Conservation (phyloP, 1,140 invertebrate genomes). For the Zaprionus taronus region DNA sequence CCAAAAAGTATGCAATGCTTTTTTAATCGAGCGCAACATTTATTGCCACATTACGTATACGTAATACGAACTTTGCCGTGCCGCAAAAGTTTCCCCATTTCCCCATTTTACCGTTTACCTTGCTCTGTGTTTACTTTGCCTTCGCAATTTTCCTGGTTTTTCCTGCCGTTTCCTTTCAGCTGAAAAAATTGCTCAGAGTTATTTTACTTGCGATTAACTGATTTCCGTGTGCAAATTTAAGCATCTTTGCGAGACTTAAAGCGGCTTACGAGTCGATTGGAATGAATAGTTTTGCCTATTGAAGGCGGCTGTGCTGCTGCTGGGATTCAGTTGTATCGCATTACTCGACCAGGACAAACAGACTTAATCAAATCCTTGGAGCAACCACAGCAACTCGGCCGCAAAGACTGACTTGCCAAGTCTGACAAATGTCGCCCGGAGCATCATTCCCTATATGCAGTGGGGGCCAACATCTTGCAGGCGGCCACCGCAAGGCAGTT, state of each 20-base stretch:
- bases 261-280: conserved; percentile 1
- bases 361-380: conserved; percentile 75
- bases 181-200: conserved; percentile 45
- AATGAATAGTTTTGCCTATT: conserved; percentile 18
- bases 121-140: conserved; percentile 36
- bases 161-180: conserved; percentile 18
- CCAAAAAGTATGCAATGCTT: conserved; percentile 52
- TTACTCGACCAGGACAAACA: conserved; percentile 28
- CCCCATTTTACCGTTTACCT: conserved; percentile 6
- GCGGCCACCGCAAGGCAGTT: conserved; percentile 56
- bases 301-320: background rate
- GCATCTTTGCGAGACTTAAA: conserved; percentile 16
- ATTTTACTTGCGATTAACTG: conserved; percentile 63
- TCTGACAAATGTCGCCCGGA: conserved; percentile 70
- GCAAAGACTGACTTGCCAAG: conserved; percentile 3
- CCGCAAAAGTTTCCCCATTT: conserved; percentile 35
- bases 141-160: conserved; percentile 3
- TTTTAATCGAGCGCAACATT: conserved; percentile 68
- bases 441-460: conserved; percentile 56
- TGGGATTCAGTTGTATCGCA: conserved; percentile 20
- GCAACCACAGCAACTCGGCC: conserved; percentile 42
- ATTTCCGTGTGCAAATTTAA: conserved; percentile 43
- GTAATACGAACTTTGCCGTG: conserved; percentile 34
- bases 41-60: conserved; percentile 63
- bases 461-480: conserved; percentile 25